Percentiles rank a stretch among this genome's conserved stretches.
phyloP scores from a whole-genome alignment of 2,113 vertebrate species.

The Carassius carassius region DNA sequence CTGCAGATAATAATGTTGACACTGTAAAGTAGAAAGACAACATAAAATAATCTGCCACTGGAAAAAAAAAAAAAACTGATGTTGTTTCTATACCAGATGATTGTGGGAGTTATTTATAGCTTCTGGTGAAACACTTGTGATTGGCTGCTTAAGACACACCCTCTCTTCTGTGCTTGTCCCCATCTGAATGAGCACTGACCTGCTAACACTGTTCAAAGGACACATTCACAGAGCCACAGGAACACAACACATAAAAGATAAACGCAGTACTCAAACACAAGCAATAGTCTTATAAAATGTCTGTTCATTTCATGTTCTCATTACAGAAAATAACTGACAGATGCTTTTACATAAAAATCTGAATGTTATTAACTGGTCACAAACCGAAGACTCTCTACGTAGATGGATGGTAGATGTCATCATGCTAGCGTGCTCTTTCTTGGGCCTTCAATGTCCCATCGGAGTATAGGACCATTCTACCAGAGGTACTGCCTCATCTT shows the following conservation, averaged over 20 bases:
- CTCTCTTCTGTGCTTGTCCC: neutral
- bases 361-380: no score
- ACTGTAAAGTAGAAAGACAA: neutral
- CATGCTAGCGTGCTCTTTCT: no score
- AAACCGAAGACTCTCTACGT: no score
- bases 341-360: neutral
- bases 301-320: neutral
- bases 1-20: neutral
- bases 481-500: no score
- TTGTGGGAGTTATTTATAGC: neutral
- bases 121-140: neutral
- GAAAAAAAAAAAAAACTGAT: no score
- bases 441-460: no score
- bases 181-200: slow-evolving; percentile 10
- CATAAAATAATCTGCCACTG: no score
- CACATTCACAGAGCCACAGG: neutral
- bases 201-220: slow-evolving; percentile 25
- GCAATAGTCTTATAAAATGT: slow-evolving; percentile 6
- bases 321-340: neutral
- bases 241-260: neutral
- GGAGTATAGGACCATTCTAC: no score
- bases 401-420: no score
- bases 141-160: slow-evolving; percentile 49
- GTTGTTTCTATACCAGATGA: neutral
- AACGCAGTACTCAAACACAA: neutral